A percentile compares a stretch with the other conserved stretches of the same genome.
phyloP scores from a whole-genome alignment of 2,888 invertebrate species.

The Acanthosepion lycidas region DNA sequence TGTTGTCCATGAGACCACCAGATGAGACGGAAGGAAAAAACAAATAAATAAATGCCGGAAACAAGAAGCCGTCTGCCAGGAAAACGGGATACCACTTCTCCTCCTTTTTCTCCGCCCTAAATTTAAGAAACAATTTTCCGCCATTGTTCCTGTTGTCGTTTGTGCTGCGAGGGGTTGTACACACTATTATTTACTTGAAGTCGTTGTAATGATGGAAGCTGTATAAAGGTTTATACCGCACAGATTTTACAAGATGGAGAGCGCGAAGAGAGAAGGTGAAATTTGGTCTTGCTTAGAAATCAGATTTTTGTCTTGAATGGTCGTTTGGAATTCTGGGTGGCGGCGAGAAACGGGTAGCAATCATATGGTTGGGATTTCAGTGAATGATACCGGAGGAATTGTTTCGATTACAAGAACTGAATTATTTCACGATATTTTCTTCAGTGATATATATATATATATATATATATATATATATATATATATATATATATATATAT shows the following conservation, averaged over 20 bases:
- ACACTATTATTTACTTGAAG: neutral
- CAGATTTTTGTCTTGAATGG: too few relatives aligned
- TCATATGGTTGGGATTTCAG: too few relatives aligned
- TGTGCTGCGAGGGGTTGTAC: slow-evolving; percentile 14
- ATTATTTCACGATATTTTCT: too few relatives aligned
- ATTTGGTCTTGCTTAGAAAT: neutral
- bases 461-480: too few relatives aligned
- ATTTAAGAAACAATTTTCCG: slow-evolving; percentile 11
- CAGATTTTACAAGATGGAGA: neutral
- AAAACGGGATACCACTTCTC: neutral
- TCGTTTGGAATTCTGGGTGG: too few relatives aligned
- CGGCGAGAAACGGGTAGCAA: too few relatives aligned
- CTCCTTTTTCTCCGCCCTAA: neutral
- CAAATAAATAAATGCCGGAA: neutral
- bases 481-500: too few relatives aligned
- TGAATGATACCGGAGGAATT: too few relatives aligned
- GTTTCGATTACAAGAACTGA: too few relatives aligned
- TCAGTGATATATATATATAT: too few relatives aligned
- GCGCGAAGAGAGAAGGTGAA: neutral
- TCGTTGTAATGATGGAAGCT: neutral
- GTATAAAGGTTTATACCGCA: neutral
- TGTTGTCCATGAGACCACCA: neutral
- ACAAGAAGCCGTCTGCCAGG: slow-evolving; percentile 1
- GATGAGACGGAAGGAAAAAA: neutral
- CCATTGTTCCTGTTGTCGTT: neutral